phyloP scores from a whole-genome alignment of 2,113 vertebrate species.

The Strix uralensis region DNA sequence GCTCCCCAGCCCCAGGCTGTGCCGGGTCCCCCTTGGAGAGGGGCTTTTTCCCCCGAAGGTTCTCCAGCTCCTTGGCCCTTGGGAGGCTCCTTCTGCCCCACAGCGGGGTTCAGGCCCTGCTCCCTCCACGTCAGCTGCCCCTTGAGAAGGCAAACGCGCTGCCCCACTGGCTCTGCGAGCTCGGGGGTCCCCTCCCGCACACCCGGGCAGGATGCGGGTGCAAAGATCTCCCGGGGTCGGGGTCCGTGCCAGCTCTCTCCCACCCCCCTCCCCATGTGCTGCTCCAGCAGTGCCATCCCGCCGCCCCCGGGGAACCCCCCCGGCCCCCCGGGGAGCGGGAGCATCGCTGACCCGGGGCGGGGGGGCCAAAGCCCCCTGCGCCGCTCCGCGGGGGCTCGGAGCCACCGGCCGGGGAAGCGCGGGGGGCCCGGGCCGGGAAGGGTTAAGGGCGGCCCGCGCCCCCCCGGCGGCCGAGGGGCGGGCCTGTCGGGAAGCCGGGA shows the following conservation, averaged over 20 bases:
- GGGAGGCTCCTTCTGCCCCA: not conserved
- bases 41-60: not conserved
- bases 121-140: not conserved
- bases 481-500: conserved; percentile 79
- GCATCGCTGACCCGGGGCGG: not conserved
- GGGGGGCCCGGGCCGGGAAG: conserved; percentile 6
- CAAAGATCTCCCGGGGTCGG: not conserved
- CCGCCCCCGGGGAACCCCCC: no score
- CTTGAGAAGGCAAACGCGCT: not conserved
- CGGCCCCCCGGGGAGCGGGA: not conserved
- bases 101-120: fast-evolving
- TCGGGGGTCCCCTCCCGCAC: not conserved
- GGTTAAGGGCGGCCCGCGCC: conserved; percentile 67
- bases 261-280: not conserved
- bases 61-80: fast-evolving
- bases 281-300: not conserved
- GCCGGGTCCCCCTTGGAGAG: not conserved
- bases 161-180: not conserved
- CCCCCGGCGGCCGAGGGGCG: conserved; percentile 62
- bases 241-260: not conserved
- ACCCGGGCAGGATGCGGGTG: not conserved
- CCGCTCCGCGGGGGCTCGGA: not conserved
- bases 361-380: not conserved
- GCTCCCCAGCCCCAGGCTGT: not conserved
- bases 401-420: not conserved